Percentiles rank a stretch among this genome's conserved stretches.
Conservation (phyloP, 1,140 invertebrate species). For the Eumaeus atala region DNA sequence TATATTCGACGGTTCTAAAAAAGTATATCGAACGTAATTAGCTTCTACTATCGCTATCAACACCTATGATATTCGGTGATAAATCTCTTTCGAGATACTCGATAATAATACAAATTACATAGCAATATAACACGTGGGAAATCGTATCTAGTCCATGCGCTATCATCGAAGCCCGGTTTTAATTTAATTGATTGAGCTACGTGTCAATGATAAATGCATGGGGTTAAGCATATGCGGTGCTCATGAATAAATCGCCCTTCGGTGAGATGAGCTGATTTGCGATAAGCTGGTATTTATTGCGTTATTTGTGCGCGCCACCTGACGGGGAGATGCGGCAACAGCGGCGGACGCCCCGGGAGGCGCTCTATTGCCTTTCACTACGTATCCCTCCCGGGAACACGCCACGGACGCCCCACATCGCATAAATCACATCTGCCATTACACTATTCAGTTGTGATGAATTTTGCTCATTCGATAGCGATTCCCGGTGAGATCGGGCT, state of each 20-base stretch:
- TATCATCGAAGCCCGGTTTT: constrained; percentile 60
- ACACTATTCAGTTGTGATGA: constrained; percentile 49
- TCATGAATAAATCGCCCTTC: constrained; percentile 65
- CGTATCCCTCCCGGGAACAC: constrained; percentile 45
- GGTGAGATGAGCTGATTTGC: constrained; percentile 66
- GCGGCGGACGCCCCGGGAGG: constrained; percentile 50
- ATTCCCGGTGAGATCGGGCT: constrained; percentile 27
- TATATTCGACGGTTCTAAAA: no score
- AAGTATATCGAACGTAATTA: not conserved
- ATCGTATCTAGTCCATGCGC: constrained; percentile 42
- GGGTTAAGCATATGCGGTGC: constrained; percentile 59
- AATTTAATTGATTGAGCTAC: constrained; percentile 68
- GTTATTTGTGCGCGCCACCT: constrained; percentile 65
- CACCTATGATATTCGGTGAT: constrained; percentile 36
- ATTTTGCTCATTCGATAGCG: constrained; percentile 38
- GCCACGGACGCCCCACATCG: constrained; percentile 32
- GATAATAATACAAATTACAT: constrained; percentile 66
- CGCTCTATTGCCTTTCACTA: constrained; percentile 52
- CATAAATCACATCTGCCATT: constrained; percentile 53
- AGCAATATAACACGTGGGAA: constrained; percentile 56
- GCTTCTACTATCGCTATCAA: not conserved
- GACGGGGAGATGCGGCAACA: constrained; percentile 37
- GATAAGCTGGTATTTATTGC: constrained; percentile 70
- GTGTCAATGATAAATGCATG: constrained; percentile 65
- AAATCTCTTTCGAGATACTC: constrained; percentile 51